A percentile compares a stretch with the other conserved stretches of the same genome.
Evolutionary conservation across 2,797 vertebrate genomes (phyloP).

Genomic region (Enteromius treurensis): DNA sequence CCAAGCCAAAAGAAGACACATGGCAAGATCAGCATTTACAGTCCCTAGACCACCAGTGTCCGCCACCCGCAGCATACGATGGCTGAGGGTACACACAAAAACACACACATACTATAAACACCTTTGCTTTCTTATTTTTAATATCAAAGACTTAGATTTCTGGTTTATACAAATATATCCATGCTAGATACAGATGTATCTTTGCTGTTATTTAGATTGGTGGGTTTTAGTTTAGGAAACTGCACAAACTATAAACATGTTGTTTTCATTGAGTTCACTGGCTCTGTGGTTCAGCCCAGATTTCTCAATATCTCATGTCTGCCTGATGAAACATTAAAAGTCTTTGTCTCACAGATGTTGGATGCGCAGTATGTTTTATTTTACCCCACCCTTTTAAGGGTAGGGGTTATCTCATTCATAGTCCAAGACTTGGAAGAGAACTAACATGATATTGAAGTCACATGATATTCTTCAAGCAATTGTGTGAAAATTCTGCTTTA

Average conservation of each 20-base stretch:
- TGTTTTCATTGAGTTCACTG: constrained; percentile 52
- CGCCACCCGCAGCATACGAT: constrained; percentile 80
- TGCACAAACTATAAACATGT: constrained; percentile 39
- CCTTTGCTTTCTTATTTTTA: neutral
- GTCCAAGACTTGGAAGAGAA: neutral
- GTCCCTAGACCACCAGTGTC: constrained; percentile 72
- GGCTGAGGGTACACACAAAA: constrained; percentile 67
- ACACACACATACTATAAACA: constrained; percentile 19
- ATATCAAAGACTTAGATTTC: neutral
- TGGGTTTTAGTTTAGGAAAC: constrained; percentile 37
- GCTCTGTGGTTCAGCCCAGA: constrained; percentile 47
- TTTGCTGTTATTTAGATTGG: constrained; percentile 42
- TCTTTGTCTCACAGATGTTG: constrained; percentile 20
- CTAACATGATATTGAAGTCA: too few relatives aligned
- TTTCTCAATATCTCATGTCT: constrained; percentile 28
- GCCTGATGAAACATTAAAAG: constrained; percentile 3
- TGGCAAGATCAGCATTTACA: constrained; percentile 76
- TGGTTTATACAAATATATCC: constrained; percentile 18
- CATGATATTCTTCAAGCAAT: too few relatives aligned
- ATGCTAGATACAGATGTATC: constrained; percentile 44
- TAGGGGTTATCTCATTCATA: neutral
- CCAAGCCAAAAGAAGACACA: constrained; percentile 82
- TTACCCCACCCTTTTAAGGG: constrained; percentile 4
- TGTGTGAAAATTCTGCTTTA: too few relatives aligned
- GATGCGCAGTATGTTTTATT: neutral